These are phyloP conservation scores for Barypeithes pellucidus DNA, from an alignment of 2,888 invertebrate species.

Conservation along the genomic window DNA sequence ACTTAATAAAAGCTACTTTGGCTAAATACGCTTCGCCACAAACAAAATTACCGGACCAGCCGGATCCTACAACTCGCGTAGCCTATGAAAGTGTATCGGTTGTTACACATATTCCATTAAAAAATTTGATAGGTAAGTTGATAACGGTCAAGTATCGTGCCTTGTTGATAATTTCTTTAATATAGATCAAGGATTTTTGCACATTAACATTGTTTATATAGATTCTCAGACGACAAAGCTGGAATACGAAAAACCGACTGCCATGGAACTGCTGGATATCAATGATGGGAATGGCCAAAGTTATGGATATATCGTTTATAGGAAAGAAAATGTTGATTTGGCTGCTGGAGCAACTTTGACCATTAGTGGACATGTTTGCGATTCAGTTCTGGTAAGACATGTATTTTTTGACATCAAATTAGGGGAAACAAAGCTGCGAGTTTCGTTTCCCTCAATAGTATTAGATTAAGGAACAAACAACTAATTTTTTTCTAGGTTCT, in stretches of 20 bases:
- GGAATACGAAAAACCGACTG: conserved; percentile 61
- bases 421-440: too few relatives aligned
- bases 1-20: conserved; percentile 75
- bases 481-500: conserved; percentile 64
- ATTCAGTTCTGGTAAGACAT: conserved; percentile 69
- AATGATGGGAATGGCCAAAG: conserved; percentile 72
- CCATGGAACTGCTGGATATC: conserved; percentile 66
- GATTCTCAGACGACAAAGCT: conserved; percentile 41
- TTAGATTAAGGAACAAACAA: too few relatives aligned
- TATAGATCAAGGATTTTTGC: too few relatives aligned
- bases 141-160: background rate
- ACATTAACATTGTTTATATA: too few relatives aligned
- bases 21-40: conserved; percentile 62
- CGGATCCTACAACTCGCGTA: conserved; percentile 61
- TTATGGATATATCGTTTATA: conserved; percentile 73
- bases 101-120: conserved; percentile 38
- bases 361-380: conserved; percentile 68
- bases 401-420: background rate
- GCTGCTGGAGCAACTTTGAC: conserved; percentile 59
- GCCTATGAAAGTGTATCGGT: conserved; percentile 35
- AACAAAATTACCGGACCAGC: conserved; percentile 64
- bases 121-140: conserved; percentile 41
- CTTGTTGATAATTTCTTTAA: too few relatives aligned
- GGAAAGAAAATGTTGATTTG: conserved; percentile 64
- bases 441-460: too few relatives aligned